Base-by-base conservation (phyloP, 2,113 vertebrate species). In the Apus apus region DNA sequence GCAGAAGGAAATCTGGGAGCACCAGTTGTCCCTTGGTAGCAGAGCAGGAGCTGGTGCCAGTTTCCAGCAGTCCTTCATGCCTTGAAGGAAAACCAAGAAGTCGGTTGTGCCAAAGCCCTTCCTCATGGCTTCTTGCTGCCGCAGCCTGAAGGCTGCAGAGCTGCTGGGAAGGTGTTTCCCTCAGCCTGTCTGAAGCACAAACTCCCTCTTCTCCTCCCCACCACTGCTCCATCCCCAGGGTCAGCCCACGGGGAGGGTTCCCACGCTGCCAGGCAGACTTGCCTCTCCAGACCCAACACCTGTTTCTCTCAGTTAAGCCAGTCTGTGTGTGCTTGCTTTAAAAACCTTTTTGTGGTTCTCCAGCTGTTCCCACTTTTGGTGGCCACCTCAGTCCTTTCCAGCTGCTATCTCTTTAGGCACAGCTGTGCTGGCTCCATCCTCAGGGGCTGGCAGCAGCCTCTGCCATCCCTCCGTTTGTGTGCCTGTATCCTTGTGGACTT, bases 231-330 rank as follows among this genome's bases (percentile, higher is more conserved):
- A 48, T 60, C 16, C 50, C 48, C 4, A 2, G 29, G 27, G 12
- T 45, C 12, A 38, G 8, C 20, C 13, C 5, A 12, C 6, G 15
- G 19, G 8, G 1, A 46, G 19, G 5, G 32, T 38, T 84, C 51
- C 13, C 8, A 23, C 45, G 30, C 54, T 3, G 8, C 0, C 0
- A 43, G 58, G 4, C 25, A 2, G 15, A 27, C 36, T 29, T 0
- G 0, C 43, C 62, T 25, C 78, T 51, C 67, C 85, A 87, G 9
- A 32, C 14, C 19, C 18, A 3, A 29, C 54, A 61, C 8, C 70
- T 53, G 73, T 46, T 87, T 46, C 61, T 81, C 73, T 75, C 74
- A 10, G 6, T 68, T 57, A 20, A 72, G 3, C 13, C 46, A 18
- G 9, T 58, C 57, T n/a, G 4, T 22, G 30, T 10, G 10, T 21